A percentile compares a stretch with the other conserved stretches of the same genome.
Evolutionary conservation across 2,888 invertebrate genomes (phyloP).

Genomic region (Nephrotoma guestfalica): DNA sequence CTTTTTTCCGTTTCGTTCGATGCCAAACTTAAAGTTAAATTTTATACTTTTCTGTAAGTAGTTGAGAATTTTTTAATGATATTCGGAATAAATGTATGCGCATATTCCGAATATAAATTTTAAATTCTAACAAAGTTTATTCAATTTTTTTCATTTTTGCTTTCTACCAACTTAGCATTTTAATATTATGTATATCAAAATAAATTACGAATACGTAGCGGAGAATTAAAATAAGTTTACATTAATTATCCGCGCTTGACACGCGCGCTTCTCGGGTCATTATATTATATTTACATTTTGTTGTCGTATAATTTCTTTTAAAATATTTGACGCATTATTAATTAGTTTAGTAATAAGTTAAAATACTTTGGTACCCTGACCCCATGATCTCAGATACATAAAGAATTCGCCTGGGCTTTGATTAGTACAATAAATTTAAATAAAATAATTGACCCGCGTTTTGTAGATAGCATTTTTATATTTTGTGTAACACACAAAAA

Average conservation of each 20-base stretch:
- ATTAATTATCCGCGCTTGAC: neutral
- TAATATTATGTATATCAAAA: too few species aligned
- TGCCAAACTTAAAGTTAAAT: neutral
- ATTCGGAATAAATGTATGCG: neutral
- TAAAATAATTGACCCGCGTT: neutral
- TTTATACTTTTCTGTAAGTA: neutral
- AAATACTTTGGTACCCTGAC: neutral
- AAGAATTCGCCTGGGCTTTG: neutral
- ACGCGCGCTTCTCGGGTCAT: neutral
- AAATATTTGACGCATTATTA: neutral
- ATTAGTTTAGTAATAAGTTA: neutral
- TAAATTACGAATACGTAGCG: too few species aligned
- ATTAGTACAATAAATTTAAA: neutral
- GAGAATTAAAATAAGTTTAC: neutral
- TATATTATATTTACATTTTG: neutral
- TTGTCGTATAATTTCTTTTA: neutral
- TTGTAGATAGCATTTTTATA: neutral
- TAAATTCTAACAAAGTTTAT: neutral
- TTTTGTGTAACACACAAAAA: neutral
- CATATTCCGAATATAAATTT: neutral
- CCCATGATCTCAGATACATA: neutral
- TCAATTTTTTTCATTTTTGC: neutral
- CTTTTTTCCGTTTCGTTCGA: neutral
- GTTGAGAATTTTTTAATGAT: neutral
- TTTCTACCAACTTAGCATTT: too few species aligned